Evolutionary conservation across 53 echinoderm and acorn worm genomes (phyloP).

Genomic region (Actinopyga echinites): DNA sequence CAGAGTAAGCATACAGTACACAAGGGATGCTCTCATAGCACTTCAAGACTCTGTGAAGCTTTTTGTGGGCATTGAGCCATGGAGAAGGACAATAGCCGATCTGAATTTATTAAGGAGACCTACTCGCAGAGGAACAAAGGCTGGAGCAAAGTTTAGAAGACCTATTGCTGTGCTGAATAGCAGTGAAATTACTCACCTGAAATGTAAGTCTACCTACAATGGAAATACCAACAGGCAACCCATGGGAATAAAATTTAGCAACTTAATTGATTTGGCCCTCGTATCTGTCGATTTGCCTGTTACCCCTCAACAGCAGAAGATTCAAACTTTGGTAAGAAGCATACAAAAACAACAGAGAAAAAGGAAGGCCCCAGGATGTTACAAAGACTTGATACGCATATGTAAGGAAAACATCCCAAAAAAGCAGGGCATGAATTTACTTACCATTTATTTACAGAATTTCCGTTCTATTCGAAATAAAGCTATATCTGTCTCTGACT

Average conservation of each 20-base stretch:
- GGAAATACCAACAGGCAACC: background rate
- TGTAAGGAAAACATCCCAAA: background rate
- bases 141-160: background rate
- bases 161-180: conserved; percentile 6
- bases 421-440: conserved; percentile 2
- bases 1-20: conserved; percentile 6
- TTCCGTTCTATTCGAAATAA: conserved; percentile 8
- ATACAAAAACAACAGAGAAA: too few species aligned
- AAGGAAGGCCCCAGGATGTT: too few species aligned
- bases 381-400: background rate
- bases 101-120: conserved; percentile 23
- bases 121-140: conserved; percentile 21
- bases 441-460: conserved; percentile 18
- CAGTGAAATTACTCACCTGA: background rate
- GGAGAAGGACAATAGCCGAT: conserved; percentile 24
- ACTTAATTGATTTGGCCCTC: background rate
- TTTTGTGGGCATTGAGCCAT: conserved; percentile 31
- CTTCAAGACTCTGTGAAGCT: conserved; percentile 13
- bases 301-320: too few species aligned
- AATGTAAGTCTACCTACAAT: background rate
- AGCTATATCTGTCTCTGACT: conserved; percentile 20
- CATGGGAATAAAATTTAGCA: background rate
- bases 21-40: conserved; percentile 2
- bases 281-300: background rate
- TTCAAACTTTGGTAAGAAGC: too few species aligned